These are phyloP conservation scores for Gavia stellata DNA, from an alignment of 2,113 vertebrate genomes.

Conservation along the genomic window DNA sequence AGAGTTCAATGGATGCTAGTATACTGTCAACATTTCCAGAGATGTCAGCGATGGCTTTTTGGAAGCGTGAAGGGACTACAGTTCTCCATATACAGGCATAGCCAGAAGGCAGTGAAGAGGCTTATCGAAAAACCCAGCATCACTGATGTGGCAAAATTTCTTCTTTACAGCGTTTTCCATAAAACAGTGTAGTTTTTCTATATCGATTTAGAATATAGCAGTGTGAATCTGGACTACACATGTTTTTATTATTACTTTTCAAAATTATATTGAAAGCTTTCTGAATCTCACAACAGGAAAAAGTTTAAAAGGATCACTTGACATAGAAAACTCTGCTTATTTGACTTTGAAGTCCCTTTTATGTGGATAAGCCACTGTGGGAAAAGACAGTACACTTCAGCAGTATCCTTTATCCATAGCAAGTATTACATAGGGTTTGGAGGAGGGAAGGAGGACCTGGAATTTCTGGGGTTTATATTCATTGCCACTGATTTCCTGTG, in stretches of 20 bases:
- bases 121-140: accelerated
- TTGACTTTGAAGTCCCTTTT: not conserved
- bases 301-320: not conserved
- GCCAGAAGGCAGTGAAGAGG: not conserved
- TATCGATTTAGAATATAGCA: not conserved
- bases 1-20: not conserved
- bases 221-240: not conserved
- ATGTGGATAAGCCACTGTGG: not conserved
- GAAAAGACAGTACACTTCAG: not conserved
- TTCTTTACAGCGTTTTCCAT: not conserved
- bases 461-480: not conserved
- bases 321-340: not conserved
- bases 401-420: not conserved
- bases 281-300: not conserved
- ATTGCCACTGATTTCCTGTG: not conserved
- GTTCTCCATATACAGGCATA: not conserved
- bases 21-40: not conserved
- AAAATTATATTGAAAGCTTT: not conserved
- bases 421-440: not conserved
- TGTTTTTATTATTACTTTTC: not conserved
- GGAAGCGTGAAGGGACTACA: not conserved
- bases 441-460: not conserved
- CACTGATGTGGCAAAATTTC: not conserved
- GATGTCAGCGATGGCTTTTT: not conserved
- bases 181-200: not conserved